Evolutionary conservation across 2,888 invertebrate species (phyloP), one percentile per base, ranked within the genome.

Genomic region (Troilus luridus): DNA sequence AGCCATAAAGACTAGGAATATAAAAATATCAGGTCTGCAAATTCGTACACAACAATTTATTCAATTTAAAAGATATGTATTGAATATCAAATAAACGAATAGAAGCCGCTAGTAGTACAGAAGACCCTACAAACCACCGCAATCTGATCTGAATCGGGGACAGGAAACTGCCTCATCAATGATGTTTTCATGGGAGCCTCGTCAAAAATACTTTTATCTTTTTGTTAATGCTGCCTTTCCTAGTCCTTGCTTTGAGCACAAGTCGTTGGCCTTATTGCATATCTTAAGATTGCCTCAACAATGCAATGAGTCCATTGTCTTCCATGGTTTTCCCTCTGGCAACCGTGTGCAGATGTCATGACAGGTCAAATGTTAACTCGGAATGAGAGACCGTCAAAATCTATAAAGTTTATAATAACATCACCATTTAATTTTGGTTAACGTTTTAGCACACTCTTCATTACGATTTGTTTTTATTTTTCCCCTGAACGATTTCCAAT

Each of bases 81-180:
- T 67, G 9, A n/a, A 62, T 8, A 21, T 8, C 21, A 21, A 24
- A 24, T 2, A 24, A 0, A 67, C 67, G 12, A 24, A n/a, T 24
- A 24, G 27, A 19, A 41, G 41, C 17, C 27, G 27, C 41, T 77
- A 27, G 72, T 27, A 77, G 41, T 9, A 77, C 72, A 41, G 19
- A 77, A 17, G 72, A 77, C 17, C 17, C 17, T 5, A 41, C 41
- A 41, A 77, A 7, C 14, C 72, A n/a, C 17, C 19, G 27, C 72
- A 77, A 41, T 77, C 72, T 77, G 41, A 77, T 77, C 72, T 19
- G 72, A 41, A 77, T 77, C 72, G 27, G 72, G 72, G 72, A 77
- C 72, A 77, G 72, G 72, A 77, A 77, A 41, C 72, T 27, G 72
- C 72, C 41, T 41, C 17, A 27, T 77, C 72, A 77, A 77, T 77